These are phyloP conservation scores for Girardia tigrina DNA, from an alignment of 2,888 invertebrate genomes.

Conservation along the genomic window DNA sequence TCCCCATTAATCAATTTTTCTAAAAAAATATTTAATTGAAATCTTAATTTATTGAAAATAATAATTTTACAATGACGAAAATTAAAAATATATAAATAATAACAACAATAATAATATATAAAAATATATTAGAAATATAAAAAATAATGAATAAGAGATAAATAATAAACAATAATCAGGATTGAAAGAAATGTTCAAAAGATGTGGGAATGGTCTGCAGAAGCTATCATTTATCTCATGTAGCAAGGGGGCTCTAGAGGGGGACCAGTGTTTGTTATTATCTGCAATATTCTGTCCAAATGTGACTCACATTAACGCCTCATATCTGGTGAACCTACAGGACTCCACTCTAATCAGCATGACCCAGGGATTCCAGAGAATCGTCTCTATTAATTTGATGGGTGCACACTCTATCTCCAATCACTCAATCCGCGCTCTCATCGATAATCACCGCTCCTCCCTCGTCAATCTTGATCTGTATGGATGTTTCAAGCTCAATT, in stretches of 20 bases:
- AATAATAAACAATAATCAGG: not conserved
- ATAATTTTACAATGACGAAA: too few species aligned
- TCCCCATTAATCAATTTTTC: too few species aligned
- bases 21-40: too few species aligned
- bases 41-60: too few species aligned
- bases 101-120: too few species aligned
- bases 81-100: too few species aligned
- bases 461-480: slow-evolving; percentile 28
- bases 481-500: slow-evolving; percentile 31
- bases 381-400: slow-evolving; percentile 24
- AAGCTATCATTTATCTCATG: slow-evolving; percentile 25
- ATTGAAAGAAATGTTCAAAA: slow-evolving; percentile 18
- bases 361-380: slow-evolving; percentile 20
- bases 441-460: not conserved
- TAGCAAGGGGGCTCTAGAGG: slow-evolving; percentile 32
- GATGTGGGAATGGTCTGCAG: slow-evolving; percentile 1
- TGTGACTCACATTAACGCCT: slow-evolving; percentile 25
- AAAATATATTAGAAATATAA: too few species aligned
- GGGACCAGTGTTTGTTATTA: slow-evolving; percentile 30
- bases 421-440: not conserved
- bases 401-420: slow-evolving; percentile 28
- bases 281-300: slow-evolving; percentile 31
- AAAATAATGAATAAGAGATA: too few species aligned
- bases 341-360: slow-evolving; percentile 27
- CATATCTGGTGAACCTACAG: slow-evolving; percentile 26